These are phyloP conservation scores for Pygocentrus nattereri DNA, from an alignment of 2,797 vertebrate species.

Conservation along the genomic window DNA sequence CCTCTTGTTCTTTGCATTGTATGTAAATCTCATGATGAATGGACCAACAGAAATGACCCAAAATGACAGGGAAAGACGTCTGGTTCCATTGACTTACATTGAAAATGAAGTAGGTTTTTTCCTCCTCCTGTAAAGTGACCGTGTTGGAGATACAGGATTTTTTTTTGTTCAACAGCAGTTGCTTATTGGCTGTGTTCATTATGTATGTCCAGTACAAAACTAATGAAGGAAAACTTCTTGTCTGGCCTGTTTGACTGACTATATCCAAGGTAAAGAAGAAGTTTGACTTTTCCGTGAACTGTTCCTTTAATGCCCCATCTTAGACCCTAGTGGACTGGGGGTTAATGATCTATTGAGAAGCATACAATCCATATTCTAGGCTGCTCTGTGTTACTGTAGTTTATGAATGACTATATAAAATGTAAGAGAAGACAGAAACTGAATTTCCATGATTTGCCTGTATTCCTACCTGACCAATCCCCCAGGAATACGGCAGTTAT, in stretches of 20 bases:
- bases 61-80: too few species aligned
- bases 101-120: too few species aligned
- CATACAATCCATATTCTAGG: slow-evolving; percentile 80
- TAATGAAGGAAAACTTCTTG: neutral
- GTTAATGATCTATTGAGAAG: slow-evolving; percentile 66
- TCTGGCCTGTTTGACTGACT: neutral
- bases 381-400: slow-evolving; percentile 73
- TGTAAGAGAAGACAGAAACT: slow-evolving; percentile 71
- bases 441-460: slow-evolving; percentile 72
- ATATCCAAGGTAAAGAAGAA: neutral
- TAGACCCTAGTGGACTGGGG: slow-evolving; percentile 62
- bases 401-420: slow-evolving; percentile 72
- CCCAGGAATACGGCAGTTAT: slow-evolving; percentile 58
- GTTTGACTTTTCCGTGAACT: neutral
- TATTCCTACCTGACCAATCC: slow-evolving; percentile 71
- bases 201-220: neutral
- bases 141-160: too few species aligned
- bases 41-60: too few species aligned
- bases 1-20: too few species aligned
- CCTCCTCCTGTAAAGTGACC: too few species aligned
- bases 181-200: too few species aligned
- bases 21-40: too few species aligned
- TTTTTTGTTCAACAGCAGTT: too few species aligned
- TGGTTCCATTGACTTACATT: too few species aligned
- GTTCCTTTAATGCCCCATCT: slow-evolving; percentile 29